phyloP scores from a whole-genome alignment of 2,797 vertebrate species.

The Schizopygopsis malacanthus region DNA sequence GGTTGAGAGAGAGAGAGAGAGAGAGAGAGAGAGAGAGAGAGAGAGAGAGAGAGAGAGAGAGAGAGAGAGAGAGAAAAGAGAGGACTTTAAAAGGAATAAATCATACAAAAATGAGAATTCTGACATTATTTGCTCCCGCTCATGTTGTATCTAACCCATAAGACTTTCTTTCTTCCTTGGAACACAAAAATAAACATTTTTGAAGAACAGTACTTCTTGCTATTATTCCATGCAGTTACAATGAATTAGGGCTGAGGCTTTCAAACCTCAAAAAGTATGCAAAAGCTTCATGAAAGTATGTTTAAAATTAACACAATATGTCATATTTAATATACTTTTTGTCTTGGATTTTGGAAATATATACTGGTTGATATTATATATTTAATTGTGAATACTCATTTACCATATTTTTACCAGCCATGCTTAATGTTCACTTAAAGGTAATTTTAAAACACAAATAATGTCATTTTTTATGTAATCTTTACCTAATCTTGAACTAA shows the following conservation, averaged over 20 bases:
- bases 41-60: constrained; percentile 6
- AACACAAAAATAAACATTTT: not conserved
- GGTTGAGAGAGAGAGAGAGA: not conserved
- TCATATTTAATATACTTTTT: not conserved
- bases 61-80: not conserved
- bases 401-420: not conserved
- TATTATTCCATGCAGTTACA: not conserved
- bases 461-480: not conserved
- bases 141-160: constrained; percentile 8
- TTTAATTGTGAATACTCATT: not conserved
- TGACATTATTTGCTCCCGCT: not conserved
- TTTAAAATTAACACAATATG: not conserved
- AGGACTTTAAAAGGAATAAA: constrained; percentile 25
- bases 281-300: not conserved
- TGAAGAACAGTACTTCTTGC: not conserved
- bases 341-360: no score
- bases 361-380: not conserved
- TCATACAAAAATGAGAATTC: constrained; percentile 23
- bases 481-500: no score
- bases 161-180: constrained; percentile 8
- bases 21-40: not conserved
- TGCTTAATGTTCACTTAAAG: not conserved
- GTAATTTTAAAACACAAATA: not conserved
- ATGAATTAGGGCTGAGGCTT: not conserved
- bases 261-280: not conserved